A percentile compares a stretch with the other conserved stretches of the same genome.
These are phyloP conservation scores for Macrocentrus cingulum DNA, from an alignment of 1,140 invertebrate genomes.

Conservation along the genomic window DNA sequence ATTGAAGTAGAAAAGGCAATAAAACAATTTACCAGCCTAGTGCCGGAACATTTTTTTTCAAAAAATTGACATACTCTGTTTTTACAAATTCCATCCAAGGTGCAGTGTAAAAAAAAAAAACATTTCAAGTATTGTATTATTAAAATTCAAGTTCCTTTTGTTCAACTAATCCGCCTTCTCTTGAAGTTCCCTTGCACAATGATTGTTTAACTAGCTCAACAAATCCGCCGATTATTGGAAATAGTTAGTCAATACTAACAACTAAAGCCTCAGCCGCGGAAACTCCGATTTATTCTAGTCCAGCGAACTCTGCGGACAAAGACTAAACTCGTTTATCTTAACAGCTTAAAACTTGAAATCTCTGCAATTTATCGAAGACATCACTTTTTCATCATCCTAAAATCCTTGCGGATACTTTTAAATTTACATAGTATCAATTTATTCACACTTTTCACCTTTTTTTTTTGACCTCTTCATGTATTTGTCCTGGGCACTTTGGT, in stretches of 20 bases:
- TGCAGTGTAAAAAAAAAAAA: slow-evolving; percentile 34
- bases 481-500: slow-evolving; percentile 12
- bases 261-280: background rate
- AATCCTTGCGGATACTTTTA: background rate
- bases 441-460: too few species aligned
- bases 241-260: slow-evolving; percentile 13
- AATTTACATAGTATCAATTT: background rate
- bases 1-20: slow-evolving; percentile 47
- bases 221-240: slow-evolving; percentile 11
- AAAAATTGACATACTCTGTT: slow-evolving; percentile 21
- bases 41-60: slow-evolving; percentile 40
- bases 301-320: slow-evolving; percentile 2
- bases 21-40: slow-evolving; percentile 50
- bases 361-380: slow-evolving; percentile 2
- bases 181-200: background rate
- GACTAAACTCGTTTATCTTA: slow-evolving; percentile 12
- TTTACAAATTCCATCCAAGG: too few species aligned
- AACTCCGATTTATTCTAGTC: slow-evolving; percentile 15
- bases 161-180: too few species aligned
- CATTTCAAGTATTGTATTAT: background rate
- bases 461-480: too few species aligned
- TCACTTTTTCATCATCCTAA: background rate
- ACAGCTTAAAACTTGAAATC: slow-evolving; percentile 15
- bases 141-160: background rate
- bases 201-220: slow-evolving; percentile 18